Percentiles rank a stretch among this genome's conserved stretches.
Conservation (phyloP, 2,797 vertebrate species). For the Phrynocephalus guinanensis region DNA sequence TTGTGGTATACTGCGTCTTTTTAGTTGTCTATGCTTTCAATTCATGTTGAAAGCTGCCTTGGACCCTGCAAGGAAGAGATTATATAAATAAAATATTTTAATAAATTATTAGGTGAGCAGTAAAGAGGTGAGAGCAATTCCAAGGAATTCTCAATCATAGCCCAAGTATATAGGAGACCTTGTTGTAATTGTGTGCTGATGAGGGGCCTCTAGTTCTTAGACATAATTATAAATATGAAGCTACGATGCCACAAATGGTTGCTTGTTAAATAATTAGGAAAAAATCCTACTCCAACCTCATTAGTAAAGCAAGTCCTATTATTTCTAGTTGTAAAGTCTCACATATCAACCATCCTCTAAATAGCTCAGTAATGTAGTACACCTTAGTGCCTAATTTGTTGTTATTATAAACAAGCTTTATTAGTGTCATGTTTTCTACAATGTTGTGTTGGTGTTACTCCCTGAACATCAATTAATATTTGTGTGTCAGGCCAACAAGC, state of each 20-base stretch:
- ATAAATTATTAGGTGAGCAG: neutral
- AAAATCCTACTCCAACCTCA: neutral
- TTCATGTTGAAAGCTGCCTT: no score
- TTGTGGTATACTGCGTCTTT: no score
- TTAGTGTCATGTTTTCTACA: constrained; percentile 62
- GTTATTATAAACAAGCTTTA: constrained; percentile 67
- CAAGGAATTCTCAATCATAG: neutral
- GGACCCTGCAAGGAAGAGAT: no score
- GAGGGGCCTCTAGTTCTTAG: neutral
- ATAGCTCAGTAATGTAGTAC: constrained; percentile 40
- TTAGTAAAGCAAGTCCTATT: constrained; percentile 10
- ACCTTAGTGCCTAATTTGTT: constrained; percentile 59
- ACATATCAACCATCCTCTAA: constrained; percentile 56
- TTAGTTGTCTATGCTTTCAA: no score
- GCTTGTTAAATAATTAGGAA: constrained; percentile 6
- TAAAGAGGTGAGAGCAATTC: neutral
- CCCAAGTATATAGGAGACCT: neutral
- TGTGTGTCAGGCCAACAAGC: constrained; percentile 65
- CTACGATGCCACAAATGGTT: neutral
- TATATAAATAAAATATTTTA: neutral
- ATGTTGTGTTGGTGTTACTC: constrained; percentile 66
- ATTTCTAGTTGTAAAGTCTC: constrained; percentile 45
- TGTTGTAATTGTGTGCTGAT: neutral
- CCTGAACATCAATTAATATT: constrained; percentile 70
- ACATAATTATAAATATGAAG: neutral